Conservation (phyloP, 1,140 invertebrate genomes). For the Wiebesia pumilae region DNA sequence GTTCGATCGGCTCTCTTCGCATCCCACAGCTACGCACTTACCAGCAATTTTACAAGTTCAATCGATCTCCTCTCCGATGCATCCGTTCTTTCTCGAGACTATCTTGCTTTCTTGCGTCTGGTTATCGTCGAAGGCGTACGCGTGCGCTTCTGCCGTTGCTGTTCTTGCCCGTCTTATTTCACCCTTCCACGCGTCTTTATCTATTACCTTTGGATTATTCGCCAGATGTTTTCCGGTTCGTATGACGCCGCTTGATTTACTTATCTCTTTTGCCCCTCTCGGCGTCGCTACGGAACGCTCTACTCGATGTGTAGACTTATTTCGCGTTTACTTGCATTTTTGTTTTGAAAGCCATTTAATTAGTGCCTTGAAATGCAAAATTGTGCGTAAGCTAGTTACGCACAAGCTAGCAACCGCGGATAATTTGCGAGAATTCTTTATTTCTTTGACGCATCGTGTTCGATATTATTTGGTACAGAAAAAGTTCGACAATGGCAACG, state of each 20-base stretch:
- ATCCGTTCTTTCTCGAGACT: background rate
- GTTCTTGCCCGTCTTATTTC: conserved; percentile 17
- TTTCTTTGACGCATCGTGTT: no score
- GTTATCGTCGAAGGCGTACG: conserved; percentile 19
- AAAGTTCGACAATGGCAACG: no score
- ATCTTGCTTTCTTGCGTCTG: conserved; percentile 2
- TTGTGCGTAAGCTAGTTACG: no score
- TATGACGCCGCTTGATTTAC: background rate
- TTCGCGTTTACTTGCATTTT: background rate
- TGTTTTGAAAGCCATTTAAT: no score
- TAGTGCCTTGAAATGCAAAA: no score
- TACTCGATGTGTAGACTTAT: background rate
- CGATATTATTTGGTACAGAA: no score
- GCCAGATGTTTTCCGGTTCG: conserved; percentile 27
- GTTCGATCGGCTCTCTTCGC: background rate
- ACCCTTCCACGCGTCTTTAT: conserved; percentile 20
- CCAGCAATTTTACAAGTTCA: conserved; percentile 14
- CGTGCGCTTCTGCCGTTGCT: background rate
- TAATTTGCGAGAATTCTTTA: no score
- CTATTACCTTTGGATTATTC: conserved; percentile 35
- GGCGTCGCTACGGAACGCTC: conserved; percentile 13
- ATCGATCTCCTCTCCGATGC: conserved; percentile 34
- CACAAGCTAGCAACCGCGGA: no score
- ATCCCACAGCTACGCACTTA: background rate
- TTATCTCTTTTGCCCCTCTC: background rate